Evolutionary conservation across 2,797 vertebrate species (phyloP), one percentile per base, ranked within the genome.

Genomic region (Oophaga sylvatica): DNA sequence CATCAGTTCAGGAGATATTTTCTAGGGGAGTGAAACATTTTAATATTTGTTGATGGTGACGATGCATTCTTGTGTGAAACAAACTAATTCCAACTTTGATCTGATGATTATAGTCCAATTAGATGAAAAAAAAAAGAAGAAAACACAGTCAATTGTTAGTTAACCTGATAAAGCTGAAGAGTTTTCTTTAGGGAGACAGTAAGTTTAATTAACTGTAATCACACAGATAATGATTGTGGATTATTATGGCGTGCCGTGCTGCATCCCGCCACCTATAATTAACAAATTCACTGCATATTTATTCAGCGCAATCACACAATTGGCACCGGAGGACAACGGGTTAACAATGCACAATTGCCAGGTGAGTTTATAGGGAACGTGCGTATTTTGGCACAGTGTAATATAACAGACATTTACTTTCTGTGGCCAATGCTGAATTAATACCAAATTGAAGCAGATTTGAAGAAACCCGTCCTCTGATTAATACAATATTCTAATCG

Each of bases 181-280:
- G 81, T 73, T 83, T 83, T 60, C 83, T 67, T 56, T 65, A 29
- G 83, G 73, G 84, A 78, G 60, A 31, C n/a, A 31, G 57, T 77
- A 67, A 67, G 35, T 78, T 77, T 83, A 83, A 83, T 83, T 83
- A 83, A 70, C 65, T 11, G 45, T 79, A 79, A 78, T 68, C n/a
- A n/a, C 75, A 79, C 45, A 67, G 73, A 85, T 85, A 85, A 85
- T 67, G 73, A 79, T 65, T 56, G 53, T 19, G 75, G 48, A 48
- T 56, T 77, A 68, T 35, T 65, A 85, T 1, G 12, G 16, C 22
- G 4, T 48, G 20, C 57, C 16, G 56, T 84, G 68, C 71, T 15
- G 41, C 35, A 31, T 85, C 60, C 73, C 9, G 17, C 9, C 20
- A 67, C 59, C 62, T 65, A 85, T 65, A 31, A 85, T 85, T 85